Conservation (phyloP, 2,797 vertebrate species). For the Sphenodon punctatus region DNA sequence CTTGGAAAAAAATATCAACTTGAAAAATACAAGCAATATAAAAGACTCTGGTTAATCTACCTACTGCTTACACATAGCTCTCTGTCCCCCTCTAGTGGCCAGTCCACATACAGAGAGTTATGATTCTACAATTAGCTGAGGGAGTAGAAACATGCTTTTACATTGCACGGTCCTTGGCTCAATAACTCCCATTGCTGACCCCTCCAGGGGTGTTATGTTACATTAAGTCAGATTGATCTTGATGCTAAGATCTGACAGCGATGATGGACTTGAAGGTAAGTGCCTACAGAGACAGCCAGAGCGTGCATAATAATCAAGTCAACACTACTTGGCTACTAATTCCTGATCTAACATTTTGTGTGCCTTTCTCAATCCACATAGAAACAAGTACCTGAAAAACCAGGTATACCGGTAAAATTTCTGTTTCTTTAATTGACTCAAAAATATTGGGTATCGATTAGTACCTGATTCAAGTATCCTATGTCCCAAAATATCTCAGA, state of each 20-base stretch:
- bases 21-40: constrained; percentile 52
- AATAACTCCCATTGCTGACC: not conserved
- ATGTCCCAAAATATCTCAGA: too few relatives aligned
- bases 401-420: too few relatives aligned
- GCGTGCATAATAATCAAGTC: not conserved
- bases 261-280: constrained; percentile 44
- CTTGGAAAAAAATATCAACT: constrained; percentile 54
- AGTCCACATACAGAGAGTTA: too few relatives aligned
- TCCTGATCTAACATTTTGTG: constrained; percentile 24
- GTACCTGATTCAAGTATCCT: too few relatives aligned
- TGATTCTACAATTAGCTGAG: too few relatives aligned
- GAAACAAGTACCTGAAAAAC: too few relatives aligned
- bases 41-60: constrained; percentile 46
- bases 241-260: not conserved
- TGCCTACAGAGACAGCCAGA: constrained; percentile 19
- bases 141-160: too few relatives aligned
- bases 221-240: constrained; percentile 55
- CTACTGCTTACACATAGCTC: too few relatives aligned
- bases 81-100: not conserved
- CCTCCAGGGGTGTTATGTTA: too few relatives aligned
- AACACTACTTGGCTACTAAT: not conserved
- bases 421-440: too few relatives aligned
- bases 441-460: too few relatives aligned
- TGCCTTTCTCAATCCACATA: too few relatives aligned
- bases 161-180: not conserved